Base-by-base conservation (phyloP, 2,113 vertebrate genomes). In the Cygnus buccinator region DNA sequence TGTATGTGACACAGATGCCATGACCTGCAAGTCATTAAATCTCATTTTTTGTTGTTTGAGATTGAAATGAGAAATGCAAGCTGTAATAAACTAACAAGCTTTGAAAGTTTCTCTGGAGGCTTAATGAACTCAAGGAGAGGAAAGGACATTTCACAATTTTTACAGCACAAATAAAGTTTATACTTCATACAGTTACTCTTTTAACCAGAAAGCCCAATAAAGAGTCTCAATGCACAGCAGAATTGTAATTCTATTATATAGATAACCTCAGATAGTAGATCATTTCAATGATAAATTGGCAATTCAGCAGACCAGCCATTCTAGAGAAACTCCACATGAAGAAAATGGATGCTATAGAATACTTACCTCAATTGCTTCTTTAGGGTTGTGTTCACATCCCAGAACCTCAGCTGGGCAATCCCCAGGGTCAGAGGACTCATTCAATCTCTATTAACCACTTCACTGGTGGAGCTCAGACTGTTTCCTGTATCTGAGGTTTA, bases 41-140 rank as follows among this genome's bases (percentile, higher is more conserved):
- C 35, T 95, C 31, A 84, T 85, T 95, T 96, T 59, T 95, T 89
- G 54, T 31, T 95, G 54, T 93, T 96, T 91, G 67, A 96, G 87
- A 95, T 39, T 96, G 68, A 96, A 52, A 94, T 18, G 52, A 93
- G 79, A 97, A 97, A 61, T 18, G 15, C 43, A 92, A 89, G 28
- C 22, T 84, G 84, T 97, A 95, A 94, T 94, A 93, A 96, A 83
- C 89, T 95, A 97, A 96, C 13, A 73, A 96, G 52, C 82, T 90
- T 90, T 71, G 66, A 94, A 95, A 95, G 26, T 79, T 97, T 96
- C 93, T 96, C 90, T 91, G 54, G 63, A 68, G 72, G 15, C 43
- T 92, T 96, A 96, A 97, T 97, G 93, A 97, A 95, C 52, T 97
- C 71, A 96, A 97, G 92, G 91, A 95, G 77, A 97, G 17, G 33